A percentile compares a stretch with the other conserved stretches of the same genome.
Evolutionary conservation across 2,113 vertebrate species (phyloP).

Genomic region (Phoxinus phoxinus): DNA sequence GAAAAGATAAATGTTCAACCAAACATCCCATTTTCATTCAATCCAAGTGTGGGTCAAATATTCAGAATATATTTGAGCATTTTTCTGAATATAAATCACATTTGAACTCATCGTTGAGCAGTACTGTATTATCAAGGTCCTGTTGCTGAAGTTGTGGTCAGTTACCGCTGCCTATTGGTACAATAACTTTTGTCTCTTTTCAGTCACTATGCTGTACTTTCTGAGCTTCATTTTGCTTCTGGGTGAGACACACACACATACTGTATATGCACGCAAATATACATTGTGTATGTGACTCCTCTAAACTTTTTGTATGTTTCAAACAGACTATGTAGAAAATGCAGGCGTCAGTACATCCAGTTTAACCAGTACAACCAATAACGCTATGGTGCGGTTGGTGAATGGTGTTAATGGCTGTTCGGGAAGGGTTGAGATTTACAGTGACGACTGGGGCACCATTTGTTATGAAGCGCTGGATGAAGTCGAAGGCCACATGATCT

Average conservation of each 20-base stretch:
- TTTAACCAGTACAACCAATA: not conserved
- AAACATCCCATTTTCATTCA: not conserved
- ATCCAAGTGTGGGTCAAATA: not conserved
- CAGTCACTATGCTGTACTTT: slow-evolving; percentile 27
- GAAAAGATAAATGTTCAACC: too few relatives aligned
- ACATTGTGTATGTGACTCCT: not conserved
- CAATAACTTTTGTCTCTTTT: not conserved
- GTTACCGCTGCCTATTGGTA: not conserved
- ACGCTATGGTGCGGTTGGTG: not conserved
- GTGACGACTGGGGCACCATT: not conserved
- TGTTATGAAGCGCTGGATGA: slow-evolving; percentile 5
- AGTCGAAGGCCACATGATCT: not conserved
- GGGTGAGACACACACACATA: slow-evolving; percentile 5
- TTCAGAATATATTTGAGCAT: too few relatives aligned
- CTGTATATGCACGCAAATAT: not conserved
- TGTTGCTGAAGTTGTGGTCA: not conserved
- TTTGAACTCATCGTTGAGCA: not conserved
- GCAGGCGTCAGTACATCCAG: not conserved
- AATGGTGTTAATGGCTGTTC: not conserved
- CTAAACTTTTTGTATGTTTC: not conserved
- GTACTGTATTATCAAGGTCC: not conserved
- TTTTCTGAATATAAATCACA: not conserved
- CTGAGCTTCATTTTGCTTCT: slow-evolving; percentile 21
- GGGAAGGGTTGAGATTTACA: slow-evolving; percentile 20
- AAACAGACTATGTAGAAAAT: slow-evolving; percentile 2